These are phyloP conservation scores for Phengaris alcon DNA, from an alignment of 2,888 invertebrate species.

Conservation along the genomic window DNA sequence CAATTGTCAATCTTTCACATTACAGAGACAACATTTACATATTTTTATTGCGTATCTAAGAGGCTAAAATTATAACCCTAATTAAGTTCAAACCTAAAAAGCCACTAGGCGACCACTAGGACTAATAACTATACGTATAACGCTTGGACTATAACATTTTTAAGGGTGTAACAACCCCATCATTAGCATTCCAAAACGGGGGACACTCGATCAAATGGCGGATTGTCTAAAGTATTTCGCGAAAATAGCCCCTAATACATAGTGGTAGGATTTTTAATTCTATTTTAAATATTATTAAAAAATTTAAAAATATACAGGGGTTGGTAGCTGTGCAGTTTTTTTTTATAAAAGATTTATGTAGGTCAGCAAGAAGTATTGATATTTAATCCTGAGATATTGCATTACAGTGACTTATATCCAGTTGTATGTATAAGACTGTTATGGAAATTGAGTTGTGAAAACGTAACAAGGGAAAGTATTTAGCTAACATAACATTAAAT, in stretches of 20 bases:
- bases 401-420: background rate
- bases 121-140: background rate
- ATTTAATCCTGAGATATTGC: background rate
- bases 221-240: constrained; percentile 29
- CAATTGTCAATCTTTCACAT: too few species aligned
- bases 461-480: background rate
- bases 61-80: too few species aligned
- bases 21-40: too few species aligned
- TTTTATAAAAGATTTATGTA: constrained; percentile 51
- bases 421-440: background rate
- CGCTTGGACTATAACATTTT: constrained; percentile 40
- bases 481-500: background rate
- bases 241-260: constrained; percentile 28
- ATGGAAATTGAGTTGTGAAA: too few species aligned
- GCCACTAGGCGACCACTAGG: too few species aligned
- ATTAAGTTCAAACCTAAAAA: too few species aligned
- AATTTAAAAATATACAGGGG: constrained; percentile 32
- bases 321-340: constrained; percentile 36
- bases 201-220: constrained; percentile 45
- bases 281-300: constrained; percentile 14
- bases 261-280: constrained; percentile 18
- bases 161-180: constrained; percentile 48
- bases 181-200: constrained; percentile 59
- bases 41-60: too few species aligned
- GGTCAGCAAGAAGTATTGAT: constrained; percentile 42